Conservation (phyloP, 2,113 vertebrate genomes). For the Rhinoderma darwinii region DNA sequence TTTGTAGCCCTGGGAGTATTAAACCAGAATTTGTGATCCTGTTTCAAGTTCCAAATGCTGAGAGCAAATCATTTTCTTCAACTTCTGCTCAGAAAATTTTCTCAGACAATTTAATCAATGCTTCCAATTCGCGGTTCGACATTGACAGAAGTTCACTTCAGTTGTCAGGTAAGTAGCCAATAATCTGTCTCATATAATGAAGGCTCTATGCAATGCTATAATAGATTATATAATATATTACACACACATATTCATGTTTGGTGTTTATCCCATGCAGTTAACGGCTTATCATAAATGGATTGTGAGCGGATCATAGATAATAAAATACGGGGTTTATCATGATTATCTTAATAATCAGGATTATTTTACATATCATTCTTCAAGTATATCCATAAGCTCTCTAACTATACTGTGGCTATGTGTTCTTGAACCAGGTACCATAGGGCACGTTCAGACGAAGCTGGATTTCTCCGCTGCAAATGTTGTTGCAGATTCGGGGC, state of each 20-base stretch:
- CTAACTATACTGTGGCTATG: too few species aligned
- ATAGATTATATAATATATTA: background rate
- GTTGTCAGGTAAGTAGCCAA: background rate
- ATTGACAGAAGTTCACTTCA: conserved; percentile 17
- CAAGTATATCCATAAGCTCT: too few species aligned
- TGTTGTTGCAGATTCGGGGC: too few species aligned
- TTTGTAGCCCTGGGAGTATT: conserved; percentile 40
- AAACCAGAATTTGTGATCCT: conserved; percentile 15
- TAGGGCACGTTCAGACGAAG: too few species aligned
- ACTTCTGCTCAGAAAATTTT: background rate
- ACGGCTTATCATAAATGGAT: background rate
- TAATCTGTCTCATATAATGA: too few species aligned
- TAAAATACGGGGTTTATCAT: background rate
- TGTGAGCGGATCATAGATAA: background rate
- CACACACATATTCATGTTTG: background rate
- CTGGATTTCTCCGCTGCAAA: too few species aligned
- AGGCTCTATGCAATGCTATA: too few species aligned
- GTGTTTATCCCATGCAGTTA: background rate
- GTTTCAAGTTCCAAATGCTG: background rate
- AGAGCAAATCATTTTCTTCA: background rate
- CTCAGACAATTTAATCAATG: background rate
- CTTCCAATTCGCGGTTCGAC: background rate
- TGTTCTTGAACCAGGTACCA: too few species aligned
- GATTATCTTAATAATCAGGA: background rate
- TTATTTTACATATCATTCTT: too few species aligned